Evolutionary conservation across 2,888 invertebrate species (phyloP).

Genomic region (Drosophila testacea): DNA sequence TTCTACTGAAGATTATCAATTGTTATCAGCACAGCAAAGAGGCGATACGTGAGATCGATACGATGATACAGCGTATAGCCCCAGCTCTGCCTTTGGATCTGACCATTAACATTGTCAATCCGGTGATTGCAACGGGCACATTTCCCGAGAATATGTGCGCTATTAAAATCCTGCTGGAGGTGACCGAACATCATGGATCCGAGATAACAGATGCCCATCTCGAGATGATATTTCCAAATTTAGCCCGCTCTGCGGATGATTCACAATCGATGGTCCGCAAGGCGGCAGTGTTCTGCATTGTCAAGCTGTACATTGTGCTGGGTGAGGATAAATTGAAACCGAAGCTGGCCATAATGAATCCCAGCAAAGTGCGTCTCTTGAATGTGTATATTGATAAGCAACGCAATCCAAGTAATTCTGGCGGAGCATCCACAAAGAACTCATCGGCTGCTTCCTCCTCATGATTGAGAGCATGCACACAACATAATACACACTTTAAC

Average conservation of each 20-base stretch:
- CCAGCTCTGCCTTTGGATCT: constrained; percentile 92
- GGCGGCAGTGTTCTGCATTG: constrained; percentile 98
- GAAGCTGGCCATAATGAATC: constrained; percentile 92
- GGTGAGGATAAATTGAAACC: constrained; percentile 94
- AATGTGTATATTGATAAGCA: constrained; percentile 83
- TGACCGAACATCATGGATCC: constrained; percentile 91
- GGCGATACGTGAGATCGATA: constrained; percentile 94
- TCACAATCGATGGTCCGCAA: constrained; percentile 96
- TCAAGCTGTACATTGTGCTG: constrained; percentile 94
- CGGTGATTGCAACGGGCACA: constrained; percentile 94
- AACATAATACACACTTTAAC: constrained; percentile 17
- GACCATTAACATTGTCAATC: constrained; percentile 89
- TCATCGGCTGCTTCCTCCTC: constrained; percentile 83
- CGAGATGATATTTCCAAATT: constrained; percentile 93
- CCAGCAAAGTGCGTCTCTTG: constrained; percentile 89
- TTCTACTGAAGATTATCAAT: constrained; percentile 94
- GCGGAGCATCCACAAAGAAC: constrained; percentile 82
- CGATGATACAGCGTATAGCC: constrained; percentile 91
- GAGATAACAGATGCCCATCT: constrained; percentile 91
- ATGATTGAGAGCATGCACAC: constrained; percentile 73
- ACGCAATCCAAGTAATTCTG: constrained; percentile 69
- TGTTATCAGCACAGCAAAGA: constrained; percentile 92
- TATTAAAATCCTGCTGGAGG: constrained; percentile 94
- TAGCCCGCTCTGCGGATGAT: constrained; percentile 96
- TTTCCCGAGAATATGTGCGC: constrained; percentile 96